Percentiles rank a stretch among this genome's conserved stretches.
These are phyloP conservation scores for Trichosurus vulpecula DNA, from an alignment of 2,797 vertebrate genomes.

Conservation along the genomic window DNA sequence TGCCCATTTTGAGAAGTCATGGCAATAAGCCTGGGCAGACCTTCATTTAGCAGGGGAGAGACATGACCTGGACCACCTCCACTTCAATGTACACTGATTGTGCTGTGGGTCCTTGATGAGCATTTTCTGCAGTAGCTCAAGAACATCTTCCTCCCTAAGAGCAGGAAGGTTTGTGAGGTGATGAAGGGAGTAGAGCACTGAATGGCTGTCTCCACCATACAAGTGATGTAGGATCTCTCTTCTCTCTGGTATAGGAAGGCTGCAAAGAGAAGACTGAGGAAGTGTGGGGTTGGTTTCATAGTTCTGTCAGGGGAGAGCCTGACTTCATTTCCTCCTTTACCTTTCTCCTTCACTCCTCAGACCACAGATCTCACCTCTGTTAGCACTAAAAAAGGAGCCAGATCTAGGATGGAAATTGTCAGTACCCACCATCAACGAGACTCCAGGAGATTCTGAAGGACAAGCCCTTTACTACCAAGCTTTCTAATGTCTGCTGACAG, in stretches of 20 bases:
- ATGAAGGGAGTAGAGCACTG: constrained; percentile 93
- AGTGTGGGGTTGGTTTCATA: constrained; percentile 35
- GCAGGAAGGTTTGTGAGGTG: constrained; percentile 92
- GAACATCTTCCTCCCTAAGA: constrained; percentile 90
- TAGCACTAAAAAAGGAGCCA: constrained; percentile 27
- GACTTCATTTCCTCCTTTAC: too few relatives aligned
- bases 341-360: too few relatives aligned
- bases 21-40: constrained; percentile 5
- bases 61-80: constrained; percentile 8
- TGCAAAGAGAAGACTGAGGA: constrained; percentile 77
- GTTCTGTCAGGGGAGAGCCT: too few relatives aligned
- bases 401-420: background rate
- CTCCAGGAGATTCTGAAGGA: background rate
- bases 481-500: constrained; percentile 25
- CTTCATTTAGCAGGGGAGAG: background rate
- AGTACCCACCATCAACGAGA: background rate
- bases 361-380: too few relatives aligned
- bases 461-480: background rate
- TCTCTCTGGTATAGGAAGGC: constrained; percentile 87
- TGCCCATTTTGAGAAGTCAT: background rate
- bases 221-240: constrained; percentile 91
- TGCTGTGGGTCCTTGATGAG: constrained; percentile 80
- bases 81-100: constrained; percentile 77
- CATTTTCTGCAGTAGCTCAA: constrained; percentile 90
- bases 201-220: constrained; percentile 93